These are phyloP conservation scores for Takifugu bimaculatus DNA, from an alignment of 2,113 vertebrate species.

Conservation along the genomic window DNA sequence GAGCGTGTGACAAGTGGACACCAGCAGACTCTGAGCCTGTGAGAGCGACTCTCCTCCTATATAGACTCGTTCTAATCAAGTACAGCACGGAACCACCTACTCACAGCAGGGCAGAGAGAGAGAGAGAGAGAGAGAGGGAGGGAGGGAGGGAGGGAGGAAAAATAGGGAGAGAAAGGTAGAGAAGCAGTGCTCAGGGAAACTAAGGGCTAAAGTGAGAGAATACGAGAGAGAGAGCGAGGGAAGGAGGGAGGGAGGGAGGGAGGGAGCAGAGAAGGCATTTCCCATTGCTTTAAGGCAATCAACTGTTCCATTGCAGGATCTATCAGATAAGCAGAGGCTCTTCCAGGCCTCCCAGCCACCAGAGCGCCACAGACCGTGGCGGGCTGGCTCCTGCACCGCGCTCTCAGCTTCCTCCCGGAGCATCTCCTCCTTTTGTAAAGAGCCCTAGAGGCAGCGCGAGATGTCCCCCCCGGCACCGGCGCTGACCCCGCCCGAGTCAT, in stretches of 20 bases:
- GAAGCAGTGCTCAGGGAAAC: conserved; percentile 23
- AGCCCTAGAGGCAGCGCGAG: background rate
- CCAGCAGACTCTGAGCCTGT: conserved; percentile 73
- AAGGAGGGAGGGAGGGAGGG: conserved; percentile 19
- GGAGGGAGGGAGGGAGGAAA: conserved; percentile 22
- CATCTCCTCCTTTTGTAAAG: conserved; percentile 48
- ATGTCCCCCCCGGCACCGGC: conserved; percentile 25
- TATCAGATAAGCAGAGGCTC: conserved; percentile 60
- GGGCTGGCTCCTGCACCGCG: conserved; percentile 5
- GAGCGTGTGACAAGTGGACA: conserved; percentile 66
- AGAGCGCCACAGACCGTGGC: conserved; percentile 3
- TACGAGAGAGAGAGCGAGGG: conserved; percentile 34
- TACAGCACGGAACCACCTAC: conserved; percentile 74
- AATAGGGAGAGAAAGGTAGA: conserved; percentile 44
- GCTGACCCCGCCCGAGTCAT: conserved; percentile 57
- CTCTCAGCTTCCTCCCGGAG: conserved; percentile 20
- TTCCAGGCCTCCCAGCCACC: conserved; percentile 53
- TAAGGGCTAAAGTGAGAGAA: conserved; percentile 40
- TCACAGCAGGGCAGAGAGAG: conserved; percentile 55
- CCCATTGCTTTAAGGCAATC: conserved; percentile 75
- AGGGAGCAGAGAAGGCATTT: conserved; percentile 69
- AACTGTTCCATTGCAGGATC: conserved; percentile 67
- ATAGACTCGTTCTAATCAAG: conserved; percentile 77
- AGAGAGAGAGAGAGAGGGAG: conserved; percentile 19
- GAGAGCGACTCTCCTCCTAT: conserved; percentile 73